A percentile compares a stretch with the other conserved stretches of the same genome.
These are phyloP conservation scores for Triplophysa siluroides DNA, from an alignment of 2,113 vertebrate species.

Conservation along the genomic window DNA sequence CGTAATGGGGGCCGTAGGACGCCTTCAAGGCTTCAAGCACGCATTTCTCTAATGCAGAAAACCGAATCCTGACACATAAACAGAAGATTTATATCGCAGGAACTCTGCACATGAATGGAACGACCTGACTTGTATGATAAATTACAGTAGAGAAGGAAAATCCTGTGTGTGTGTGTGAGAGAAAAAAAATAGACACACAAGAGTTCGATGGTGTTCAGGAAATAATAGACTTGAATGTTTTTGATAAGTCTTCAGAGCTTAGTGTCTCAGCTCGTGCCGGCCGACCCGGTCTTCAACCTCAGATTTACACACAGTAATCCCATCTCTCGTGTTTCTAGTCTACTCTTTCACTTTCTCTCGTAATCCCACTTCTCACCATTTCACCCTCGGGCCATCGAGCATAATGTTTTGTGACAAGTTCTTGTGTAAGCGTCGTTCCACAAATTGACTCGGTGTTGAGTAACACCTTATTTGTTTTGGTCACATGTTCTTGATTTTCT, in stretches of 20 bases:
- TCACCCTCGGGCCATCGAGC: constrained; percentile 20
- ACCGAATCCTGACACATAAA: constrained; percentile 45
- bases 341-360: constrained; percentile 26
- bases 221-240: background rate
- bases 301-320: constrained; percentile 42
- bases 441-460: constrained; percentile 29
- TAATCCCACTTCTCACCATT: constrained; percentile 30
- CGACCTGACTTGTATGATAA: constrained; percentile 15
- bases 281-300: constrained; percentile 22
- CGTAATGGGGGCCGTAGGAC: constrained; percentile 41
- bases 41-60: constrained; percentile 51
- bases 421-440: constrained; percentile 8
- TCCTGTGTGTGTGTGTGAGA: constrained; percentile 12
- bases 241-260: constrained; percentile 14
- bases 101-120: constrained; percentile 28
- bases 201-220: background rate
- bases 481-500: constrained; percentile 13
- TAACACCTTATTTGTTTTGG: constrained; percentile 28
- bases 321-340: constrained; percentile 9
- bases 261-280: constrained; percentile 4
- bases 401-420: constrained; percentile 17
- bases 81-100: constrained; percentile 39
- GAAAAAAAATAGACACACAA: constrained; percentile 4
- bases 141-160: constrained; percentile 3
- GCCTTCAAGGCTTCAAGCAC: constrained; percentile 52